Evolutionary conservation across 2,888 invertebrate genomes (phyloP).

Genomic region (Monoplex corrugatus): DNA sequence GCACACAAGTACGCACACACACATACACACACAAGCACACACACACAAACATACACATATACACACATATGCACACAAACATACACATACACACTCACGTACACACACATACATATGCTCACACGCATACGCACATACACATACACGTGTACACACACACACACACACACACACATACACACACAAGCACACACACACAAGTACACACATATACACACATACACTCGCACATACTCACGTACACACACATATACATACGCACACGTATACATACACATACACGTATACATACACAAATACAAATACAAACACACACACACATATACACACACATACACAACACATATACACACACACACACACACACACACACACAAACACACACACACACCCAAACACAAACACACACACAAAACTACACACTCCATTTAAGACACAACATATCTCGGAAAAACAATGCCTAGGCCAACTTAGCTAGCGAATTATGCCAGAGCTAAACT

Average conservation of each 20-base stretch:
- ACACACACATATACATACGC: not conserved
- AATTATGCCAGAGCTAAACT: no score
- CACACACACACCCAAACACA: not conserved
- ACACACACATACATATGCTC: not conserved
- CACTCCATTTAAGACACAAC: not conserved
- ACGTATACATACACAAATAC: not conserved
- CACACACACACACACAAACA: not conserved
- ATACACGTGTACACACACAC: not conserved
- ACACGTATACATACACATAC: not conserved
- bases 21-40: no score
- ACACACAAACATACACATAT: no score
- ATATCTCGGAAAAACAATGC: not conserved
- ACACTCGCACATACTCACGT: not conserved
- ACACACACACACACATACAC: constrained; percentile 23
- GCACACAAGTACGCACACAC: not conserved
- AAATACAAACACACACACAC: no score
- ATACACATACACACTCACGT: not conserved
- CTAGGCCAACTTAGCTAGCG: no score
- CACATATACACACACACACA: not conserved
- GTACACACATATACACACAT: not conserved
- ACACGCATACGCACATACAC: constrained; percentile 5
- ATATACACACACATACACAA: no score
- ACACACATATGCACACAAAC: constrained; percentile 4
- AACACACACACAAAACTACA: not conserved
- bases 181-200: not conserved